Base-by-base conservation (phyloP, 2,797 vertebrate genomes). In the Macroramphosus scolopax region DNA sequence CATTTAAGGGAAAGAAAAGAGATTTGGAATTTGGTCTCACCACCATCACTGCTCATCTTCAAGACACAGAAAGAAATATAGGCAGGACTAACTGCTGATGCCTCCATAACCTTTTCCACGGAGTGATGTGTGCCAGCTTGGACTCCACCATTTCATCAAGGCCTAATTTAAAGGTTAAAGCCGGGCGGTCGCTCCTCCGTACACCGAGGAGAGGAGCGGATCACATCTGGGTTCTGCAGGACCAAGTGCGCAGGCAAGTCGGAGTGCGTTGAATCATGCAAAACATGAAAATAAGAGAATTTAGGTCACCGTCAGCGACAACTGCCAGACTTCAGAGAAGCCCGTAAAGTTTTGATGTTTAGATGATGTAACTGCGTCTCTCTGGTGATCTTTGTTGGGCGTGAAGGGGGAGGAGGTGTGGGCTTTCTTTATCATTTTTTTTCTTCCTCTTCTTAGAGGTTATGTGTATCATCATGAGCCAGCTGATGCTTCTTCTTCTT, bases 161-260 rank as follows among this genome's bases (percentile, higher is more conserved):
- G 42, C 71, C 63, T 72, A 51, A 65, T 75, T 81, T 75, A 83
- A 87, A 86, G 83, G 83, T 88, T 81, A 84, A 80, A 76, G 63
- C 17, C n/a, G 54, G 50, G n/a, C 32, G 42, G 59, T 74, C 50
- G 46, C 45, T 67, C 52, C 44, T 75, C 51, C 32, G 44, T 51
- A 53, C 70, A 64, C 35, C 61, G 33, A 5, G 3, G n/a, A 5
- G 15, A 53, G 41, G 53, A 31, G 36, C 37, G 1, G 57, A 56
- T 47, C 63, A 63, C 63, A 62, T 62, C 52, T 56, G 64, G 43
- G 55, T 43, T 63, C 63, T 9, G 58, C 61, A 51, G 38, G 48
- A 64, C 51, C 59, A 59, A 64, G 44, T 38, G 16, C n/a, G n/a
- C n/a, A 48, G 20, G 46, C 25, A 17, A 53, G 61, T 5, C 30